phyloP scores from a whole-genome alignment of 2,888 invertebrate species.

The Dromius quadrimaculatus region DNA sequence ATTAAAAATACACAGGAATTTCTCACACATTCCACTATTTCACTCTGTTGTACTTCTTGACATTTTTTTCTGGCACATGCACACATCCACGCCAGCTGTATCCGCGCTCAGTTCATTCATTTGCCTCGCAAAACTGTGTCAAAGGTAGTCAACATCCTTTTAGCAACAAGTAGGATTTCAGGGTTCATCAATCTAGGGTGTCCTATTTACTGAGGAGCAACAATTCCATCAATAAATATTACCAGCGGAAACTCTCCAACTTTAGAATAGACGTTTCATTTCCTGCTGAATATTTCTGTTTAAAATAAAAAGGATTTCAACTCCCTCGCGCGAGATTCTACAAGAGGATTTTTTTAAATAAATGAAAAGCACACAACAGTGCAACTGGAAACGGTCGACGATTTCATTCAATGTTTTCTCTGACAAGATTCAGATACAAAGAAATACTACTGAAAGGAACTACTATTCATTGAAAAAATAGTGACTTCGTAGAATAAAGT shows the following conservation, averaged over 20 bases:
- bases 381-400: too few relatives aligned
- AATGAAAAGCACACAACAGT: too few relatives aligned
- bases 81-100: not conserved
- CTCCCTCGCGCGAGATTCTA: too few relatives aligned
- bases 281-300: not conserved
- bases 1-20: not conserved
- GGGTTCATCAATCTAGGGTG: slow-evolving; percentile 11
- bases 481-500: too few relatives aligned
- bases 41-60: too few relatives aligned
- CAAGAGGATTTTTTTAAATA: too few relatives aligned
- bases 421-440: too few relatives aligned
- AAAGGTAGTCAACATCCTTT: slow-evolving; percentile 9
- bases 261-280: not conserved
- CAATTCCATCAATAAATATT: slow-evolving; percentile 4
- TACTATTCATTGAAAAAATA: too few relatives aligned
- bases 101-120: not conserved
- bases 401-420: too few relatives aligned
- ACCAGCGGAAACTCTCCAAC: not conserved
- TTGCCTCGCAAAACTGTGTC: not conserved
- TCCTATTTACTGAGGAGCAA: slow-evolving; percentile 3
- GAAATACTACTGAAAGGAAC: too few relatives aligned
- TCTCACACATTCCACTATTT: not conserved
- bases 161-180: slow-evolving; percentile 4
- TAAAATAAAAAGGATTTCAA: too few relatives aligned
- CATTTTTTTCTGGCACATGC: too few relatives aligned